A percentile compares a stretch with the other conserved stretches of the same genome.
Evolutionary conservation across 1,140 invertebrate species (phyloP).

Genomic region (Meteorus sp.): DNA sequence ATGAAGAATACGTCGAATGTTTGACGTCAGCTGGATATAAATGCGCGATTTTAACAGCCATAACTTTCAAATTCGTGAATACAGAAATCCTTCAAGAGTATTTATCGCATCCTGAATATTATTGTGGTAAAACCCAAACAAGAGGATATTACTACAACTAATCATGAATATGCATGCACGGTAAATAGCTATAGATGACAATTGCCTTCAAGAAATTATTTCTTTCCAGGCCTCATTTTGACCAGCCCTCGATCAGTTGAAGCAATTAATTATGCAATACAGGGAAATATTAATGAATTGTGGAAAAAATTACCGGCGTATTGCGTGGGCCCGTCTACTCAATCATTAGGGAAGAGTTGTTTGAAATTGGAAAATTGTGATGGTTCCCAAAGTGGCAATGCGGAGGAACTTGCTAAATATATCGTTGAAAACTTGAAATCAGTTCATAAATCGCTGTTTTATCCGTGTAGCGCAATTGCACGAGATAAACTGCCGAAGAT

Average conservation of each 20-base stretch:
- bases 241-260: conserved; percentile 52
- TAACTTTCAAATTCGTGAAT: conserved; percentile 49
- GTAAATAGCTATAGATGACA: too few species aligned
- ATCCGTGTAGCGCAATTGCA: conserved; percentile 53
- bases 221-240: conserved; percentile 46
- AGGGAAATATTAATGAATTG: conserved; percentile 30
- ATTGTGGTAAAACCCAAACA: conserved; percentile 42
- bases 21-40: conserved; percentile 44
- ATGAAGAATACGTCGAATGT: conserved; percentile 40
- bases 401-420: conserved; percentile 44
- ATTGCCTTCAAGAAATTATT: conserved; percentile 12
- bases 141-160: neutral
- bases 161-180: too few species aligned
- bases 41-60: conserved; percentile 44
- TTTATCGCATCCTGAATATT: conserved; percentile 35
- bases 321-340: conserved; percentile 51
- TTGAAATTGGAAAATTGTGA: conserved; percentile 42
- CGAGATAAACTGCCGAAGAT: conserved; percentile 46
- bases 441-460: conserved; percentile 40
- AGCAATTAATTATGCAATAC: conserved; percentile 38
- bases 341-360: conserved; percentile 35
- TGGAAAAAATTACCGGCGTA: conserved; percentile 45
- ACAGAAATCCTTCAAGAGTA: conserved; percentile 34
- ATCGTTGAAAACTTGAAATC: conserved; percentile 34
- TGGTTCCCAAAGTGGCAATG: conserved; percentile 48